Conservation (phyloP, 2,113 vertebrate species). For the Misgurnus mizolepis region DNA sequence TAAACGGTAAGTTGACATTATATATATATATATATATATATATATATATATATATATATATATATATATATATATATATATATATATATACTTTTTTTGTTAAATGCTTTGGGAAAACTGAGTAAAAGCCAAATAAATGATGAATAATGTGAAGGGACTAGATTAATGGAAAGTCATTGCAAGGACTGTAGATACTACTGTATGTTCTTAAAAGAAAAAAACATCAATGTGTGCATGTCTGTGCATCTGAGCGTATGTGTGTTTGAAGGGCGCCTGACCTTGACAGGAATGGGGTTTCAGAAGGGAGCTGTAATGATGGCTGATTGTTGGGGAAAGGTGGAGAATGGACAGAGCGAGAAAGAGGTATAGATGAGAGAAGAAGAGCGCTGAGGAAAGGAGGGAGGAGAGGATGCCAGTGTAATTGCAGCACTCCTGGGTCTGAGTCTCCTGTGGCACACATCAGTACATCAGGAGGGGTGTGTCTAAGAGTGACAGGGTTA, state of each 20-base stretch:
- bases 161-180: not conserved
- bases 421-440: constrained; percentile 79
- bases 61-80: too few species aligned
- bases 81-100: too few species aligned
- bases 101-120: too few species aligned
- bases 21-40: too few species aligned
- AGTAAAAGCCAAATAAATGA: not conserved
- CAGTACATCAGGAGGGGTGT: constrained; percentile 76
- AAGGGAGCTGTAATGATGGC: constrained; percentile 78
- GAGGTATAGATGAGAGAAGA: constrained; percentile 37
- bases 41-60: too few species aligned
- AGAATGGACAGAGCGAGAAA: constrained; percentile 50
- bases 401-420: constrained; percentile 60
- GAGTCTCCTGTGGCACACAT: constrained; percentile 72
- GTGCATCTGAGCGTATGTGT: constrained; percentile 57
- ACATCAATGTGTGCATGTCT: not conserved
- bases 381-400: not conserved
- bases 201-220: constrained; percentile 2
- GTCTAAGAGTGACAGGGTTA: constrained; percentile 55
- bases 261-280: constrained; percentile 74
- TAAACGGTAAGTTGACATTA: too few species aligned
- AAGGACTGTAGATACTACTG: not conserved
- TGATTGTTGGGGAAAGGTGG: constrained; percentile 74
- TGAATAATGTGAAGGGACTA: not conserved
- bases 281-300: constrained; percentile 74